Evolutionary conservation across 2,113 vertebrate species (phyloP).

Genomic region (Phrynosoma blainvillii): DNA sequence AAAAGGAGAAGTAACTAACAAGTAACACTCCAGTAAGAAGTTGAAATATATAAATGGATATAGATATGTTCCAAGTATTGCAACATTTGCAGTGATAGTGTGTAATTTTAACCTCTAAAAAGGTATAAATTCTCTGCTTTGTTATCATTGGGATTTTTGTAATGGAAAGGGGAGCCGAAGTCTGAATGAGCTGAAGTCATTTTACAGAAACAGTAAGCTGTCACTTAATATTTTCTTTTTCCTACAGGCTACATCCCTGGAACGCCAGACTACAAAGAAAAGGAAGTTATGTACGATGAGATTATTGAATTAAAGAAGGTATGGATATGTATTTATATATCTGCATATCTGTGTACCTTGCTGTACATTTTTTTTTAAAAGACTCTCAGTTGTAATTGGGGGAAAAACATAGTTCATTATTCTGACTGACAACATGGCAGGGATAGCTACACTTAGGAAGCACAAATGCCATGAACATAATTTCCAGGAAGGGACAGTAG

Average conservation of each 20-base stretch:
- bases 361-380: neutral
- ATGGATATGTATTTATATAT: neutral
- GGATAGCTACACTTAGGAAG: neutral
- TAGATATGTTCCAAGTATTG: too few species aligned
- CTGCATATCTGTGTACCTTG: neutral
- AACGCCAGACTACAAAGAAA: conserved; percentile 84
- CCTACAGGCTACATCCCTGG: conserved; percentile 72
- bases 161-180: neutral
- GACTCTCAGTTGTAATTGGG: neutral
- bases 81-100: too few species aligned
- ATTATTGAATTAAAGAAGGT: conserved; percentile 95
- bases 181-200: too few species aligned
- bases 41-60: too few species aligned
- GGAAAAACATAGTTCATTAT: neutral
- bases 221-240: neutral
- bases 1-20: too few species aligned
- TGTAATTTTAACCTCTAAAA: too few species aligned
- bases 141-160: neutral
- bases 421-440: neutral
- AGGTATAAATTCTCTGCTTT: neutral
- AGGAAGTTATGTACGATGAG: conserved; percentile 95
- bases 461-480: neutral
- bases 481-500: neutral
- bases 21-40: too few species aligned
- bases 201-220: too few species aligned